phyloP scores from a whole-genome alignment of 2,797 vertebrate genomes.

The Acipenser ruthenus region DNA sequence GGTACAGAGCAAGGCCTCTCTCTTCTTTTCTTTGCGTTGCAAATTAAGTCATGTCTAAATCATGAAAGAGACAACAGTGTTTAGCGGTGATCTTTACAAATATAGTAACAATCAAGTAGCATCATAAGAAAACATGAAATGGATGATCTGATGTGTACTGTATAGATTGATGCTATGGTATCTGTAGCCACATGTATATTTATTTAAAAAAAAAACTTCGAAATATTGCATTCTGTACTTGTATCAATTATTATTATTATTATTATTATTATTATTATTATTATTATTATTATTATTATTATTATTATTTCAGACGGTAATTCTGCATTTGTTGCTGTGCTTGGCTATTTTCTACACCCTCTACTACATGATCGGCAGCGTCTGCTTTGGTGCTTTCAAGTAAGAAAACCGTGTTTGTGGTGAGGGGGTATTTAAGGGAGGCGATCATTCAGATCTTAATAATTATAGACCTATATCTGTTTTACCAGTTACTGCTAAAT shows the following conservation, averaged over 20 bases:
- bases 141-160: not conserved
- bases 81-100: too few relatives aligned
- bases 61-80: too few relatives aligned
- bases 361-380: conserved; percentile 62
- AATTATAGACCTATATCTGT: too few relatives aligned
- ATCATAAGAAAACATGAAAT: not conserved
- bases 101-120: too few relatives aligned
- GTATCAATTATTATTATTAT: not conserved
- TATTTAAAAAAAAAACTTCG: not conserved
- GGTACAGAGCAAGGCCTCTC: too few relatives aligned
- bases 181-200: not conserved
- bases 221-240: not conserved
- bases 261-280: too few relatives aligned
- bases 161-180: not conserved
- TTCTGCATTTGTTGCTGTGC: conserved; percentile 53
- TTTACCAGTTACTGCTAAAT: too few relatives aligned
- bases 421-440: too few relatives aligned
- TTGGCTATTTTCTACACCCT: conserved; percentile 60
- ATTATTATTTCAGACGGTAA: conserved; percentile 41
- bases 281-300: not conserved
- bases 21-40: too few relatives aligned
- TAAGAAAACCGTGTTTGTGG: conserved; percentile 24
- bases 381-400: conserved; percentile 65
- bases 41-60: too few relatives aligned
- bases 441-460: too few relatives aligned